Percentiles rank a stretch among this genome's conserved stretches.
phyloP scores from a whole-genome alignment of 2,113 vertebrate genomes.

The Microtus montanus region DNA sequence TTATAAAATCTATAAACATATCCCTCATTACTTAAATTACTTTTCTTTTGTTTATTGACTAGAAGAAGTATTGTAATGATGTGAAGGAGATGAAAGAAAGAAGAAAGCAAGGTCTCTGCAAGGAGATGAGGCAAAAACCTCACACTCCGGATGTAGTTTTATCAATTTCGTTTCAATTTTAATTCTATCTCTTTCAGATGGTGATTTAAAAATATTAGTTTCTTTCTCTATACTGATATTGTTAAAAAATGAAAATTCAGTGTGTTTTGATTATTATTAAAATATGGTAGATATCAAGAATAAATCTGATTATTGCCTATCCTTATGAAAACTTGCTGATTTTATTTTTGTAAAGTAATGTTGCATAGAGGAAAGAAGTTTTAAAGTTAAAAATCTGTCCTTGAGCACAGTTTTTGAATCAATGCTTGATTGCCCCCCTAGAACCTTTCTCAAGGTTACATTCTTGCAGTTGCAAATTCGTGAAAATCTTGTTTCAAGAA shows the following conservation, averaged over 20 bases:
- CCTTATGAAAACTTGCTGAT: not conserved
- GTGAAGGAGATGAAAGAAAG: not conserved
- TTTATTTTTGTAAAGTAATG: slow-evolving; percentile 31
- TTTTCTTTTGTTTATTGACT: not conserved
- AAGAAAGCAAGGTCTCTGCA: not conserved
- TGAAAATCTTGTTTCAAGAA: slow-evolving; percentile 72
- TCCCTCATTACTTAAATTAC: not conserved
- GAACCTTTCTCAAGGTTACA: slow-evolving; percentile 63
- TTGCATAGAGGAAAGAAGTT: not conserved
- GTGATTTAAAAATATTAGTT: not conserved
- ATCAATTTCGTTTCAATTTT: not conserved
- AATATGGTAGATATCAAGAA: not conserved
- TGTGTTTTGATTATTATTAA: not conserved
- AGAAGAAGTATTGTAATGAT: not conserved
- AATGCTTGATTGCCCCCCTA: slow-evolving; percentile 56
- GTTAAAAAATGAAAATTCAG: slow-evolving; percentile 12
- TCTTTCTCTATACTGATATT: not conserved
- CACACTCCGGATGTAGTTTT: not conserved
- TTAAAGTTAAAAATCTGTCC: slow-evolving; percentile 22
- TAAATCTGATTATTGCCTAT: not conserved
- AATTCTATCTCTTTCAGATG: not conserved
- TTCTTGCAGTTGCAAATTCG: slow-evolving; percentile 70
- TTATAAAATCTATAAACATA: slow-evolving; percentile 4
- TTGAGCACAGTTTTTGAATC: slow-evolving; percentile 36
- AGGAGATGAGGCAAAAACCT: not conserved